Evolutionary conservation across 1,140 invertebrate genomes (phyloP).

Genomic region (Mycetomoellerius zeteki): DNA sequence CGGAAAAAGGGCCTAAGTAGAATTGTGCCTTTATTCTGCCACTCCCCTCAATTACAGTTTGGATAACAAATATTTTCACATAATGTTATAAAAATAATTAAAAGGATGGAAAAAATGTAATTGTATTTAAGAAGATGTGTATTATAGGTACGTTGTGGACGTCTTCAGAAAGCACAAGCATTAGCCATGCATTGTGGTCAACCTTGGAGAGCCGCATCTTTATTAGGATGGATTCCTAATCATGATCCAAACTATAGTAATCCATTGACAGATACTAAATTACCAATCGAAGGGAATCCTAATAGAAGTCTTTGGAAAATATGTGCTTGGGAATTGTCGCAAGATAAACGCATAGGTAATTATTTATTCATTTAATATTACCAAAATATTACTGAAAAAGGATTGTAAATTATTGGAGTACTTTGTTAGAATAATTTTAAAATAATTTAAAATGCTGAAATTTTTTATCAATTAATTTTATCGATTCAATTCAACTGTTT

Average conservation of each 20-base stretch:
- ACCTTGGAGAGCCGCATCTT: slow-evolving; percentile 94
- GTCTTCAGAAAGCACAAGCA: slow-evolving; percentile 94
- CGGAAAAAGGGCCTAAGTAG: too few species aligned
- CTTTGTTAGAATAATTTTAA: not conserved
- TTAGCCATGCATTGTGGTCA: slow-evolving; percentile 95
- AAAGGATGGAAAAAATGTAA: not conserved
- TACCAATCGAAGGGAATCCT: slow-evolving; percentile 93
- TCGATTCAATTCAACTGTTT: not conserved
- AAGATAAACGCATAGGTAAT: slow-evolving; percentile 87
- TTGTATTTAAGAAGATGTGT: slow-evolving; percentile 16
- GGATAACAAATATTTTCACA: not conserved
- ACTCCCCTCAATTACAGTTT: not conserved
- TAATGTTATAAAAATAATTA: not conserved
- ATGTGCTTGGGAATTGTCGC: slow-evolving; percentile 92
- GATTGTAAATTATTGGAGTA: not conserved
- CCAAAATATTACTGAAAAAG: not conserved
- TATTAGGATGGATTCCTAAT: slow-evolving; percentile 95
- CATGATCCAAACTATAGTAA: slow-evolving; percentile 93
- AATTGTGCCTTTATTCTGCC: too few species aligned
- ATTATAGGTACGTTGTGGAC: slow-evolving; percentile 93
- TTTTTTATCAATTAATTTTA: not conserved
- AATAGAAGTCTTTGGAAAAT: slow-evolving; percentile 97
- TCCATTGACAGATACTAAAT: slow-evolving; percentile 85
- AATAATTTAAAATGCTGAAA: not conserved
- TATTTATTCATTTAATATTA: slow-evolving; percentile 43